These are phyloP conservation scores for Andrena dorsata DNA, from an alignment of 2,888 invertebrate species.

Conservation along the genomic window DNA sequence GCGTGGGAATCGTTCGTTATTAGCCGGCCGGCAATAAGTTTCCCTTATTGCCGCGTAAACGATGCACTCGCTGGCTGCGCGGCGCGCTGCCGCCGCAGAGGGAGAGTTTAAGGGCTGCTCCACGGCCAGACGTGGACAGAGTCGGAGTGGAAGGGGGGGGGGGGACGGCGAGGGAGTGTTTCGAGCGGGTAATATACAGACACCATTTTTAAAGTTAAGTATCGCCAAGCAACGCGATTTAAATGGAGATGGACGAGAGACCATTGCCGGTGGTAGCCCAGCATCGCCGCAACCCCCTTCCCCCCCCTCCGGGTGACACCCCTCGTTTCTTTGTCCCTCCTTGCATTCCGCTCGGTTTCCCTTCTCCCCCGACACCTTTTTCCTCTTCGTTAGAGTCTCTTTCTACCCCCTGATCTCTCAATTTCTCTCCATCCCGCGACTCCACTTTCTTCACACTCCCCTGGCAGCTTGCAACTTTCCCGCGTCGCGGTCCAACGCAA, in stretches of 20 bases:
- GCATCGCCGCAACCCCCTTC: conserved; percentile 47
- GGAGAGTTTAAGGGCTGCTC: conserved; percentile 63
- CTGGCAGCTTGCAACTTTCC: conserved; percentile 26
- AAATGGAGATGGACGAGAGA: conserved; percentile 78
- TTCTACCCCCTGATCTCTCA: conserved; percentile 29
- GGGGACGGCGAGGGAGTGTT: conserved; percentile 37
- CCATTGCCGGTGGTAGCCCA: conserved; percentile 65
- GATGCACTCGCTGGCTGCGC: conserved; percentile 71
- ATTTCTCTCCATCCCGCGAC: conserved; percentile 32
- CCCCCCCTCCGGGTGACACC: neutral
- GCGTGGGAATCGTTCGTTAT: conserved; percentile 78
- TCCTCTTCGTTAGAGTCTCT: conserved; percentile 26
- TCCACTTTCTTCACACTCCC: conserved; percentile 22
- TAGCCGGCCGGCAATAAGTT: conserved; percentile 76
- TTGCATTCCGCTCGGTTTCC: conserved; percentile 9
- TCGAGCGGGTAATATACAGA: conserved; percentile 74
- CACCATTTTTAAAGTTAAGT: conserved; percentile 79
- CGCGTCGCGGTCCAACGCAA: conserved; percentile 43
- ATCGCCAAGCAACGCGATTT: conserved; percentile 77
- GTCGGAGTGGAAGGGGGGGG: conserved; percentile 2
- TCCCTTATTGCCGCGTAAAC: conserved; percentile 77
- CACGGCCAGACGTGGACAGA: conserved; percentile 28
- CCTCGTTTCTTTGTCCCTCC: conserved; percentile 7
- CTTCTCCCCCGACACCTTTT: neutral
- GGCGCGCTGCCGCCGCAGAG: conserved; percentile 47